A percentile compares a stretch with the other conserved stretches of the same genome.
These are phyloP conservation scores for Sinocyclocheilus anshuiensis DNA, from an alignment of 2,113 vertebrate genomes.

Conservation along the genomic window DNA sequence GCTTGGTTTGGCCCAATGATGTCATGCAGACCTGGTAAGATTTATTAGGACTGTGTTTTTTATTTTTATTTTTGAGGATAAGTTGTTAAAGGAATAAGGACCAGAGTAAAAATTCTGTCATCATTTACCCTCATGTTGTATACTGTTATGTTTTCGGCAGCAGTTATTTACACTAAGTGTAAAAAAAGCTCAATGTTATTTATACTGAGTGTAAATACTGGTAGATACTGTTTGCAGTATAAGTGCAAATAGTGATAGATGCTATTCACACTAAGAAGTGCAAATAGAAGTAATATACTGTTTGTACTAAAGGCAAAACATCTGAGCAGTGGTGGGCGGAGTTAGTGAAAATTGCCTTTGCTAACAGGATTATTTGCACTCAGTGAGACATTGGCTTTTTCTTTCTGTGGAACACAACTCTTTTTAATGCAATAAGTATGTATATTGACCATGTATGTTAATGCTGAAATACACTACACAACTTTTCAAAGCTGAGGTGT, in stretches of 20 bases:
- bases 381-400: not conserved
- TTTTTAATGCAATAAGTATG: too few species aligned
- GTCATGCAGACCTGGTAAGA: too few species aligned
- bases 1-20: too few species aligned
- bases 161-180: not conserved
- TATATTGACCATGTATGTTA: too few species aligned
- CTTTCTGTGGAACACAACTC: not conserved
- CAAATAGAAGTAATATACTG: conserved; percentile 4
- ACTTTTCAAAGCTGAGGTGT: too few species aligned
- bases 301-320: conserved; percentile 13
- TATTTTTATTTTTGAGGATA: too few species aligned
- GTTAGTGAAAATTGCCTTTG: not conserved
- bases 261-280: not conserved
- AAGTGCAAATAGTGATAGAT: conserved; percentile 11
- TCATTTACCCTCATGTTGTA: too few species aligned
- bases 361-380: not conserved
- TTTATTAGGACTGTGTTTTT: too few species aligned
- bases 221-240: conserved; percentile 3
- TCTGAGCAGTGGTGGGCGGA: not conserved
- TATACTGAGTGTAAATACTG: not conserved
- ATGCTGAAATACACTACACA: too few species aligned
- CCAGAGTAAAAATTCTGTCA: too few species aligned
- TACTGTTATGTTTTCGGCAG: too few species aligned
- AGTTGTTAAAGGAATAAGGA: too few species aligned
- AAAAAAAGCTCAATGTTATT: not conserved